Percentiles rank a stretch among this genome's conserved stretches.
Evolutionary conservation across 2,797 vertebrate genomes (phyloP).

Genomic region (Coranthus polyacanthus): DNA sequence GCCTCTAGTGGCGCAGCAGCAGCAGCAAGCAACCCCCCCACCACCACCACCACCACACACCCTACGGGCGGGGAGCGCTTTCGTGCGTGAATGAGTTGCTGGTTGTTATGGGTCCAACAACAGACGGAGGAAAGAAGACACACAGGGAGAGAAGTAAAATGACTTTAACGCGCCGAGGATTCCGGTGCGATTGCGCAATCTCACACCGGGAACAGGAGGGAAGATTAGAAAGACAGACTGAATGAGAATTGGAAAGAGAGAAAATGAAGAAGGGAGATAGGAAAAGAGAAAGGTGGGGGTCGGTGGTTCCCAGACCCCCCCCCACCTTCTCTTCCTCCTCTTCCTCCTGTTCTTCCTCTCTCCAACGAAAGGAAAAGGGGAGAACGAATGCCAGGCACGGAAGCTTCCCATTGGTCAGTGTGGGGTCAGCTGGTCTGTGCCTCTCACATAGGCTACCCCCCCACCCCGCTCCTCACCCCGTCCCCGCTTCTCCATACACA

Average conservation of each 20-base stretch:
- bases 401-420: slow-evolving; percentile 93
- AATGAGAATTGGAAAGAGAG: slow-evolving; percentile 59
- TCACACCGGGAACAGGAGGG: slow-evolving; percentile 72
- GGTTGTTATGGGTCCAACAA: slow-evolving; percentile 62
- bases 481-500: slow-evolving; percentile 76
- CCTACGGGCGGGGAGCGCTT: slow-evolving; percentile 21
- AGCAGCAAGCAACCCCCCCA: slow-evolving; percentile 1
- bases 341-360: slow-evolving; percentile 86
- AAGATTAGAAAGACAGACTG: slow-evolving; percentile 70
- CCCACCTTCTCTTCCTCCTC: slow-evolving; percentile 79
- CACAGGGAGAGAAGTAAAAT: slow-evolving; percentile 67
- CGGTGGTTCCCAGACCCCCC: slow-evolving; percentile 34
- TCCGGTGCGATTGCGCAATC: slow-evolving; percentile 78
- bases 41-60: background rate
- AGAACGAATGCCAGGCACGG: slow-evolving; percentile 86
- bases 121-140: slow-evolving; percentile 61
- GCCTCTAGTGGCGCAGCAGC: slow-evolving; percentile 52
- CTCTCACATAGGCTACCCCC: slow-evolving; percentile 54
- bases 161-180: slow-evolving; percentile 80
- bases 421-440: slow-evolving; percentile 94
- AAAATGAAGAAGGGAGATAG: slow-evolving; percentile 46
- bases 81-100: slow-evolving; percentile 33
- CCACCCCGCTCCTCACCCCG: slow-evolving; percentile 75
- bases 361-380: slow-evolving; percentile 60
- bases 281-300: slow-evolving; percentile 7